phyloP scores from a whole-genome alignment of 2,797 vertebrate genomes.

The Cynopterus sphinx region DNA sequence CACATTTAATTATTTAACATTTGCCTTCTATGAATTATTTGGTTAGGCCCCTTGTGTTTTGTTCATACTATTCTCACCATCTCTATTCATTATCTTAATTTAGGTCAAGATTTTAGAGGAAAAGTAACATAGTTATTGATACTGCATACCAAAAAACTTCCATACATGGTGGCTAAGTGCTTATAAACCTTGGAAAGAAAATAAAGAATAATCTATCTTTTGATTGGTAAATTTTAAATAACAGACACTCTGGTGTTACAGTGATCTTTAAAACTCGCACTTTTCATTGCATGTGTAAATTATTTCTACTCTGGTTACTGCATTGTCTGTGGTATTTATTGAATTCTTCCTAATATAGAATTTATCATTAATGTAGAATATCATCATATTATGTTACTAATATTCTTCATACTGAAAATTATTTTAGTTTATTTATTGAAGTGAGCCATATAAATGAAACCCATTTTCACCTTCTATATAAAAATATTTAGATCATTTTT shows the following conservation, averaged over 20 bases:
- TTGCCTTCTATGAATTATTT: background rate
- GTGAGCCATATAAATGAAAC: background rate
- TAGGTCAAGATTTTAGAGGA: background rate
- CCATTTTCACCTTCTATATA: background rate
- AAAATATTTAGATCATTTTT: background rate
- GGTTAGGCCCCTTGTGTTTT: background rate
- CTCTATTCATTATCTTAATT: background rate
- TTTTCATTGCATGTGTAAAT: background rate
- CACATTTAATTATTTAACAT: background rate
- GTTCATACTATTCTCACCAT: background rate
- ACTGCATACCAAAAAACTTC: background rate
- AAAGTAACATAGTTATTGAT: background rate
- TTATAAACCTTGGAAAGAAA: background rate
- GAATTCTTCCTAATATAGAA: background rate
- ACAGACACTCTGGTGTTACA: background rate
- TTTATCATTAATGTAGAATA: background rate
- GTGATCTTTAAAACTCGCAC: background rate
- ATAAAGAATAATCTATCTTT: background rate
- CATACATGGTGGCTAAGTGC: background rate
- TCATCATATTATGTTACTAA: background rate
- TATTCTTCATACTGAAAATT: background rate
- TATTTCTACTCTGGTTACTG: background rate
- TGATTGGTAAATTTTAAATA: background rate
- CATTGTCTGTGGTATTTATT: background rate
- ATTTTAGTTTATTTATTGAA: background rate